Base-by-base conservation (phyloP, 2,113 vertebrate species). In the Mobula hypostoma region DNA sequence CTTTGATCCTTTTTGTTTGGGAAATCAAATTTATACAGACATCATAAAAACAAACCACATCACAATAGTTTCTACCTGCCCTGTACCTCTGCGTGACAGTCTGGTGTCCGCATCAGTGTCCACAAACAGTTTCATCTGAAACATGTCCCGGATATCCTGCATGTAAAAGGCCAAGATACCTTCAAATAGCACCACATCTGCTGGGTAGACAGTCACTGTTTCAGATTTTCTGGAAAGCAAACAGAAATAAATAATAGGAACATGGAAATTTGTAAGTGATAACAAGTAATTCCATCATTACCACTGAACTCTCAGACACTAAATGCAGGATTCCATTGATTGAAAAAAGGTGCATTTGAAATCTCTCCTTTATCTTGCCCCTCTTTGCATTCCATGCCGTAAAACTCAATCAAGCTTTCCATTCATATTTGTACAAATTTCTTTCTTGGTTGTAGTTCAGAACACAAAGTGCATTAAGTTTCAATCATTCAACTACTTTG, bases 61-160 rank as follows among this genome's bases (percentile, higher is more conserved):
- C 29, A 90, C 40, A 1, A 63, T 17, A 63, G 61, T 90, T 66
- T 76, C 48, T 66, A 0, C 0, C 0, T 27, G 0, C 61, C 94
- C 94, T 95, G 95, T 95, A 99, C 99, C 99, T 98, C 99, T 97
- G 94, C 98, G 98, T 7, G 98, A 99, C 66, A 99, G 98, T 48
- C 98, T 96, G 0, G 99, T 99, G 96, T 99, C 98, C 0, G 99
- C 98, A 0, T 99, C 99, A 0, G 98, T 99, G 96, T 99, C 98
- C 94, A 99, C 99, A 0, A 99, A 99, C 21, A 99, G 97, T 95
- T 99, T 99, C 99, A 99, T 99, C 96, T 99, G 98, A 95, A 99
- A 99, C 61, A 99, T 96, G 94, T 99, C 99, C 94, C 98, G 96
- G 94, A 99, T 98, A 94, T 99, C 98, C 96, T 99, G 98, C 0